phyloP scores from a whole-genome alignment of 2,888 invertebrate species.

The Yponomeuta sedellus region DNA sequence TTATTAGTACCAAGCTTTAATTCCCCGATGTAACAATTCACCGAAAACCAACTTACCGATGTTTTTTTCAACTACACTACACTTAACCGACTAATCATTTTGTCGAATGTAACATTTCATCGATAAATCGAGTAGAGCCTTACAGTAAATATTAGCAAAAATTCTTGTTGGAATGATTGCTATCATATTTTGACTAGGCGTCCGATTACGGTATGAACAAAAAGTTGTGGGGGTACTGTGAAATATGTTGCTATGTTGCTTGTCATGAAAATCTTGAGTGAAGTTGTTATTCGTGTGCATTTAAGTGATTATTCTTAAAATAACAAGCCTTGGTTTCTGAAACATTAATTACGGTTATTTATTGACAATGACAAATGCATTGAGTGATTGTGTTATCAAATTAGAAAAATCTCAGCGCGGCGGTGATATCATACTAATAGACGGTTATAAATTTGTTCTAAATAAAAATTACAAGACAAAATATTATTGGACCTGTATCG shows the following conservation, averaged over 20 bases:
- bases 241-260: no score
- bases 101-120: no score
- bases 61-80: background rate
- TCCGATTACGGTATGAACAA: no score
- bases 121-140: no score
- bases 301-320: background rate
- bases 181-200: no score
- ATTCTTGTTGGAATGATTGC: no score
- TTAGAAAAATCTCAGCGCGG: conserved; percentile 2
- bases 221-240: no score
- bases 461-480: background rate
- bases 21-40: conserved; percentile 15
- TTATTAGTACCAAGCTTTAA: conserved; percentile 18
- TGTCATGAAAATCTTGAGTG: no score
- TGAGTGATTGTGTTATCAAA: conserved; percentile 4
- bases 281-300: no score
- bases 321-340: background rate
- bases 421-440: conserved; percentile 2
- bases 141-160: no score
- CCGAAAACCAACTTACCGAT: conserved; percentile 9
- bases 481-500: background rate
- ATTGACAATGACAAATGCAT: background rate
- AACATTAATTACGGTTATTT: background rate
- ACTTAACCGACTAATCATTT: no score
- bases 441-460: background rate